Percentiles rank a stretch among this genome's conserved stretches.
These are phyloP conservation scores for honey bee (Apis mellifera) DNA, from an alignment of 1,140 invertebrate species.

Conservation along the genomic window Amel_HAv3.1 CM009936.2:3384501-3385000, in stretches of 20 bases:
- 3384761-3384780: constrained; percentile 63
- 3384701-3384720: constrained; percentile 11
- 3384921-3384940: constrained; percentile 47
- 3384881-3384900: constrained; percentile 68
- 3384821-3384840: constrained; percentile 61
- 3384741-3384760: constrained; percentile 15
- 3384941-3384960: background rate
- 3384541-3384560: no score
- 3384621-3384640: no score
- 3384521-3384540: no score
- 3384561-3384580: no score
- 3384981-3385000: constrained; percentile 31
- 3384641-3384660: no score
- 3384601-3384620: no score
- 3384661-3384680: no score
- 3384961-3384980: constrained; percentile 41
- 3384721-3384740: background rate
- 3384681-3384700: no score
- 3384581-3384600: no score
- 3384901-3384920: constrained; percentile 60
- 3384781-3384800: constrained; percentile 36
- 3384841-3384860: constrained; percentile 56
- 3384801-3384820: constrained; percentile 21
- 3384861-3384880: constrained; percentile 55
- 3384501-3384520: no score